phyloP scores from a whole-genome alignment of 2,113 vertebrate species.

The Gavialis gangeticus region DNA sequence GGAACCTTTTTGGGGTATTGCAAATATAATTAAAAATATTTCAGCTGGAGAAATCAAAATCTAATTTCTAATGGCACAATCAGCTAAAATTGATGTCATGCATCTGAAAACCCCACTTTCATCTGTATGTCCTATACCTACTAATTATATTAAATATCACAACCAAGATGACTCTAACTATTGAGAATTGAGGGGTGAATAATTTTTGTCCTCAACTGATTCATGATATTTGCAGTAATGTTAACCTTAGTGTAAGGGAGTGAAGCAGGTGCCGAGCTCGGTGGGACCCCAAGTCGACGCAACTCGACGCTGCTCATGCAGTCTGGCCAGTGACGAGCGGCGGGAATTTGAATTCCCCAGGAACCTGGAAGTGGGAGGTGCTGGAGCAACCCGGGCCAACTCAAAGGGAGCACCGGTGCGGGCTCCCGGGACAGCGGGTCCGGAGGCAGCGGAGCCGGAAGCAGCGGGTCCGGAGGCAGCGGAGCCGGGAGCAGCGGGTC shows the following conservation, averaged over 20 bases:
- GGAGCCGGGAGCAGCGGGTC: too few relatives aligned
- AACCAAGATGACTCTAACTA: neutral
- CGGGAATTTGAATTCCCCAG: too few relatives aligned
- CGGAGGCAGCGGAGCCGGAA: too few relatives aligned
- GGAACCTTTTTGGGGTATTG: neutral
- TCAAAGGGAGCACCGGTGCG: too few relatives aligned
- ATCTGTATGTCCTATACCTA: neutral
- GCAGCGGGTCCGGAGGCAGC: too few relatives aligned
- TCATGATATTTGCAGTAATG: neutral
- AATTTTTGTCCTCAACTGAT: neutral
- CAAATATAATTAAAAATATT: accelerated
- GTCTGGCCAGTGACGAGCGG: too few relatives aligned
- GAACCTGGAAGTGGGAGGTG: too few relatives aligned
- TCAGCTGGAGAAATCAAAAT: neutral
- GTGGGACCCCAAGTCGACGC: too few relatives aligned
- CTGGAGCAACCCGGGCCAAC: too few relatives aligned
- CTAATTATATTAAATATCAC: neutral
- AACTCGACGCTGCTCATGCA: too few relatives aligned
- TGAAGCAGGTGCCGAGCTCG: too few relatives aligned
- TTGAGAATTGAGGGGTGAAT: neutral
- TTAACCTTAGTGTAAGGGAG: neutral
- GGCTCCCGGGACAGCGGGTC: too few relatives aligned
- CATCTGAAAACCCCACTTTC: neutral
- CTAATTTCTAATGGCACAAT: neutral
- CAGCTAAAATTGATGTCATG: neutral